Evolutionary conservation across 92 coral and sea anemone genomes (phyloP), one percentile per base, ranked within the genome.

Genomic region (Plumapathes pennacea): DNA sequence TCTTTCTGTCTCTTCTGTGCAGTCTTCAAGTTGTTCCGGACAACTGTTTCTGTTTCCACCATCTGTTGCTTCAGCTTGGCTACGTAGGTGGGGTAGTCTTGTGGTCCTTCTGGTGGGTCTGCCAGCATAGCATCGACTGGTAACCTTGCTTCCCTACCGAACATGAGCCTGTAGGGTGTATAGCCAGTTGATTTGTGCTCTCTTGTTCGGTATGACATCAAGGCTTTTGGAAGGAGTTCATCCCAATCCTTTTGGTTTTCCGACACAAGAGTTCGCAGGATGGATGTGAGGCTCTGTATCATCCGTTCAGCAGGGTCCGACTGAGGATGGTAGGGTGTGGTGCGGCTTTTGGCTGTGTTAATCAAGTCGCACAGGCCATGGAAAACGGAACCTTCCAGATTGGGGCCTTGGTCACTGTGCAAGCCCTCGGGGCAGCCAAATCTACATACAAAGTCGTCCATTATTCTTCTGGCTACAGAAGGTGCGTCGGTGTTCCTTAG

Each of bases 331-430:
- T 64, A 64, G 4, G 60, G 72, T 10, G 60, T 64, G 36, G 72
- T 64, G 28, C 60, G 33, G 10, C 38, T 58, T 50, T 64, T 64
- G 18, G 53, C 72, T 21, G 60, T 42, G 32, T 69, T 57, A 22
- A 70, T 57, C 50, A 70, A 27, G 29, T 32, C 25, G 58, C 69
- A 70, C 10, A 70, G 53, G 11, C 60, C 72, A n/a, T 38, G 80
- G 59, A 73, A 72, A 34, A 47, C 39, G 19, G 32, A 39, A 5
- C 74, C 64, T 33, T 65, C 74, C 32, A 75, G 65, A 34, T 64
- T 75, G 14, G 39, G 50, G 17, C 75, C 75, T 54, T 75, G 74
- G 62, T 75, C 82, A n/a, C 74, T 54, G 25, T 54, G 75, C 2
- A 65, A 25, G 14, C 59, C 63, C 32, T 32, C 68, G n/a, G 81